Evolutionary conservation across 92 coral and sea anemone species (phyloP), one percentile per base, ranked within the genome.

Genomic region (Zoanthus sociatus): DNA sequence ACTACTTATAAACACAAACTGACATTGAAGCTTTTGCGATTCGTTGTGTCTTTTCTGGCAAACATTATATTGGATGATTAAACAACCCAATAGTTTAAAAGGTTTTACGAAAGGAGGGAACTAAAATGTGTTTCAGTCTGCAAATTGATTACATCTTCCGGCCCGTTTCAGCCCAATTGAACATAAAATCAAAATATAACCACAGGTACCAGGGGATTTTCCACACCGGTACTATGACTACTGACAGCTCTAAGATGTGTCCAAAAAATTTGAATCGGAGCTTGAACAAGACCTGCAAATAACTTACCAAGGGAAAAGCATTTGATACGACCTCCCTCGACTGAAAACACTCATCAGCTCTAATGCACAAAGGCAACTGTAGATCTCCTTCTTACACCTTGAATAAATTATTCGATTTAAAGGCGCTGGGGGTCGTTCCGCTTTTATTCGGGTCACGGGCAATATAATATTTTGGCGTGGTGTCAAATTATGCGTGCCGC

Each of bases 391-490:
- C n/a, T 58, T 8, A 9, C n/a, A 63, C 21, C 9, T 63, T 63
- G 32, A 18, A 63, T 63, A 63, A 17, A 17, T 63, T 63, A 63
- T 63, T 17, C 21, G 7, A 2, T 61, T 61, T 18, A 61, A 7
- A 63, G 10, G 32, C 69, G 26, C 69, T 63, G 69, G 9, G 21
- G 69, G 32, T 63, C 68, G 69, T 21, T 63, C 8, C 3, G 69
- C 4, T 63, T 63, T 63, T 60, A 15, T 60, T 69, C 74, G 31
- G 47, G 74, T 32, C 74, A 69, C 74, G 45, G 12, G 46, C 46
- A 30, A 33, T 30, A 69, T 30, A 69, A 69, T 69, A 30, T 69
- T 33, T 69, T 69, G 74, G 74, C 74, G 74, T 69, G 47, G 46
- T 12, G 42, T 69, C 74, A 69, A 69, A 69, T 69, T 69, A 63